Conservation (phyloP, 2,888 invertebrate genomes). For the Helobdella robusta region DNA sequence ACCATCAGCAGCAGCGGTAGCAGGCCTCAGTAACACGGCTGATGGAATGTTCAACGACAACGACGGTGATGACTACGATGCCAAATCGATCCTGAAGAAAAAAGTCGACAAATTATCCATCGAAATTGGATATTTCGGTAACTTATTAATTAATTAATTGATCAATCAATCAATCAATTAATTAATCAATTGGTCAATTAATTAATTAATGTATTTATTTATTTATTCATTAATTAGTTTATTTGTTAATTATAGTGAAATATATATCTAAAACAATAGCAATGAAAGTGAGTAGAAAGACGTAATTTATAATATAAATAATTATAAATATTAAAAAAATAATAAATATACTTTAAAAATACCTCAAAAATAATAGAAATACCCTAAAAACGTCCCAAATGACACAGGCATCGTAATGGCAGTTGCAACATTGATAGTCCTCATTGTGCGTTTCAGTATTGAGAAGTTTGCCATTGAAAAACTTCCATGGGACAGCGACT, state of each 20-base stretch:
- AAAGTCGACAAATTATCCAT: conserved; percentile 25
- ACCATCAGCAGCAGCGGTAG: too few species aligned
- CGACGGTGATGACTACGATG: conserved; percentile 15
- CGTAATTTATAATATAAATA: neutral
- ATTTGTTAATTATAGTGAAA: too few species aligned
- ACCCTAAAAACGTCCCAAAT: neutral
- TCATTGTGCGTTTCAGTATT: conserved; percentile 20
- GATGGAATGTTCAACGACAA: too few species aligned
- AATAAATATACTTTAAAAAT: neutral
- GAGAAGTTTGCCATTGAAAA: conserved; percentile 15
- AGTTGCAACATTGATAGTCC: conserved; percentile 11
- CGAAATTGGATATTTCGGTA: conserved; percentile 25
- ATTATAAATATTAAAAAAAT: neutral
- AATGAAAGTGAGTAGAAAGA: too few species aligned
- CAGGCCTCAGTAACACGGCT: too few species aligned
- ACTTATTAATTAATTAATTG: neutral
- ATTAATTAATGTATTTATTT: too few species aligned
- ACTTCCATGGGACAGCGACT: conserved; percentile 21
- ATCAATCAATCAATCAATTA: too few species aligned
- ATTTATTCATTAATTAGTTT: too few species aligned
- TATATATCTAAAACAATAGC: too few species aligned
- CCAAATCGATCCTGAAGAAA: conserved; percentile 22
- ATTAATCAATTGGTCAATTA: too few species aligned
- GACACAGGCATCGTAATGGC: conserved; percentile 18
- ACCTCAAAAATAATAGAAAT: neutral